phyloP scores from a whole-genome alignment of 2,888 invertebrate species.

The Cephus nigrinus region DNA sequence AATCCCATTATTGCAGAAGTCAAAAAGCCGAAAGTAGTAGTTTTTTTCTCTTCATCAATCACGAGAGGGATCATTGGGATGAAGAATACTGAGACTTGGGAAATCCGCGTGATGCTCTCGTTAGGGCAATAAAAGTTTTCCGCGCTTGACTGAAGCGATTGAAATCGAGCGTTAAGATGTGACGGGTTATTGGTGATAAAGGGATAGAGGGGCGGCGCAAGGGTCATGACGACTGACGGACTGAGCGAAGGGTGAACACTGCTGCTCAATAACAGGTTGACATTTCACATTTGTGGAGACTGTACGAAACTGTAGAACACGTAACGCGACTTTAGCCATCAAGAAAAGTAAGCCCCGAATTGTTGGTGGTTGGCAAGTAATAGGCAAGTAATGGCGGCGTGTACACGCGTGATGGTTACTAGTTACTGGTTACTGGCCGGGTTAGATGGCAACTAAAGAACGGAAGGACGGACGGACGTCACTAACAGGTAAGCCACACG shows the following conservation, averaged over 20 bases:
- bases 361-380: slow-evolving; percentile 42
- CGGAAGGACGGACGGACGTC: slow-evolving; percentile 12
- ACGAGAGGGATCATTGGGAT: too few species aligned
- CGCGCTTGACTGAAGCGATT: too few species aligned
- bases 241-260: neutral
- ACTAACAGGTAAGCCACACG: slow-evolving; percentile 46
- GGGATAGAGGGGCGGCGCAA: neutral
- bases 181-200: slow-evolving; percentile 4
- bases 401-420: slow-evolving; percentile 2
- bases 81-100: too few species aligned
- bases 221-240: too few species aligned
- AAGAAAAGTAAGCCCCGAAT: slow-evolving; percentile 38
- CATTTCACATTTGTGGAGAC: neutral
- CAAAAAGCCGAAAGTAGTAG: too few species aligned
- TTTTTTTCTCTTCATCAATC: too few species aligned
- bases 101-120: too few species aligned
- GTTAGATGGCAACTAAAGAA: slow-evolving; percentile 1
- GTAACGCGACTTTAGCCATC: slow-evolving; percentile 35
- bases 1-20: too few species aligned
- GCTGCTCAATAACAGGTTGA: neutral
- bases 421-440: neutral
- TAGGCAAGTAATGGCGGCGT: slow-evolving; percentile 12
- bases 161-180: too few species aligned
- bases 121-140: too few species aligned
- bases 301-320: neutral